A percentile compares a stretch with the other conserved stretches of the same genome.
These are phyloP conservation scores for Myopa testacea DNA, from an alignment of 2,888 invertebrate genomes.

Conservation along the genomic window DNA sequence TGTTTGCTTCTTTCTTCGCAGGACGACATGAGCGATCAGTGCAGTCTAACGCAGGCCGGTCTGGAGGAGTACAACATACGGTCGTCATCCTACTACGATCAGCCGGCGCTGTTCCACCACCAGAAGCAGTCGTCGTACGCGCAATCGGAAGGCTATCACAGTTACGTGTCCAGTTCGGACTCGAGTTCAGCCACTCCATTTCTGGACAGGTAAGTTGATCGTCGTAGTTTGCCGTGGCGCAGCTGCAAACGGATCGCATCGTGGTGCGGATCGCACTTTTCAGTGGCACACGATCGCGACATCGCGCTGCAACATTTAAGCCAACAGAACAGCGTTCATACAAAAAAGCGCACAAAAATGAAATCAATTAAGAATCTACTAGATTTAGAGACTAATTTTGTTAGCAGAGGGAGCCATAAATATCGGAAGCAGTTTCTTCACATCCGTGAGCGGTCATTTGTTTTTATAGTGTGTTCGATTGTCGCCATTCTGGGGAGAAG, in stretches of 20 bases:
- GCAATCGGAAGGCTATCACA: conserved; percentile 84
- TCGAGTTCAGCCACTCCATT: conserved; percentile 82
- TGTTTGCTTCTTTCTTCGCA: conserved; percentile 50
- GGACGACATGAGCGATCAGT: conserved; percentile 67
- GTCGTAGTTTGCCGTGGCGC: neutral
- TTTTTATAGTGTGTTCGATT: too few relatives aligned
- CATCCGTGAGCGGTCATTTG: too few relatives aligned
- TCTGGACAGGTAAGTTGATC: conserved; percentile 72
- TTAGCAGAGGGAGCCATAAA: too few relatives aligned
- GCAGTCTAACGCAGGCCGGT: conserved; percentile 75
- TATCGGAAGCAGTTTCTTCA: too few relatives aligned
- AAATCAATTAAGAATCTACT: neutral
- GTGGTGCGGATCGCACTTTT: neutral
- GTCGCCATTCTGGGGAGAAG: too few relatives aligned
- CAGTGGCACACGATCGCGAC: neutral
- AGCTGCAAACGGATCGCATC: neutral
- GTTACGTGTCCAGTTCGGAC: conserved; percentile 82
- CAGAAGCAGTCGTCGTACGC: conserved; percentile 82
- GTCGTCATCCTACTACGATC: conserved; percentile 71
- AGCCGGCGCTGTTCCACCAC: conserved; percentile 72
- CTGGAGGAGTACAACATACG: conserved; percentile 79
- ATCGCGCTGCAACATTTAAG: neutral
- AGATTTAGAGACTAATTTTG: too few relatives aligned
- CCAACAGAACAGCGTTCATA: neutral
- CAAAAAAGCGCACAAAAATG: too few relatives aligned